A percentile compares a stretch with the other conserved stretches of the same genome.
phyloP scores from a whole-genome alignment of 1,140 invertebrate species.

The Platorchestia sp. region DNA sequence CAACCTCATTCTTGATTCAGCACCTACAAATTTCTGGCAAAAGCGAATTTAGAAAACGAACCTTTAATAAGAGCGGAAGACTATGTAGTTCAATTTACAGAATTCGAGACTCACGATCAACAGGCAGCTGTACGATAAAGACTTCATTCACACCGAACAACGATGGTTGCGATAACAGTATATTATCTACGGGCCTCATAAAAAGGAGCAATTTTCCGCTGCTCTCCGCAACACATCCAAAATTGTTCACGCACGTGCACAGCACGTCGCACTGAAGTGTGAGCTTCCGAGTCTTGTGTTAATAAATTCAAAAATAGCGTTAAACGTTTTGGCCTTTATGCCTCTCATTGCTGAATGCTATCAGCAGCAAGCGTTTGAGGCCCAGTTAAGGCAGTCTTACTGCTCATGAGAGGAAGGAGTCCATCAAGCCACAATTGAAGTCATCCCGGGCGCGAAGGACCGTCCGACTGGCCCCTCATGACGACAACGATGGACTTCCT shows the following conservation, averaged over 20 bases:
- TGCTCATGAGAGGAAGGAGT: constrained; percentile 28
- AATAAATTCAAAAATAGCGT: not conserved
- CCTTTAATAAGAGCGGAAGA: too few species aligned
- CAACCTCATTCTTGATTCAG: too few species aligned
- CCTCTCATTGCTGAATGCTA: not conserved
- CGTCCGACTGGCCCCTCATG: not conserved
- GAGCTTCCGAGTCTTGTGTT: not conserved
- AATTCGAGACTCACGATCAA: too few species aligned
- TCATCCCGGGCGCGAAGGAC: not conserved
- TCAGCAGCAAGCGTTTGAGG: not conserved
- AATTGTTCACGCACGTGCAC: not conserved
- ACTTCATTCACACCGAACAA: too few species aligned
- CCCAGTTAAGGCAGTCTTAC: not conserved
- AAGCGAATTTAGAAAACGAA: too few species aligned
- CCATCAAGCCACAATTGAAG: constrained; percentile 31
- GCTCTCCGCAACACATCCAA: not conserved
- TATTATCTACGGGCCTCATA: not conserved
- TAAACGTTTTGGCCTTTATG: not conserved
- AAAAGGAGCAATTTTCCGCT: not conserved
- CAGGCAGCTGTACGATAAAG: too few species aligned
- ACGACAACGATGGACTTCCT: constrained; percentile 30
- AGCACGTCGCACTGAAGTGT: not conserved
- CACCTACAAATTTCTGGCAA: too few species aligned
- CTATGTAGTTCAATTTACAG: too few species aligned
- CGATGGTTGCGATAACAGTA: not conserved